A percentile compares a stretch with the other conserved stretches of the same genome.
Evolutionary conservation across 2,888 invertebrate genomes (phyloP).

Genomic region (Ametastegia equiseti): DNA sequence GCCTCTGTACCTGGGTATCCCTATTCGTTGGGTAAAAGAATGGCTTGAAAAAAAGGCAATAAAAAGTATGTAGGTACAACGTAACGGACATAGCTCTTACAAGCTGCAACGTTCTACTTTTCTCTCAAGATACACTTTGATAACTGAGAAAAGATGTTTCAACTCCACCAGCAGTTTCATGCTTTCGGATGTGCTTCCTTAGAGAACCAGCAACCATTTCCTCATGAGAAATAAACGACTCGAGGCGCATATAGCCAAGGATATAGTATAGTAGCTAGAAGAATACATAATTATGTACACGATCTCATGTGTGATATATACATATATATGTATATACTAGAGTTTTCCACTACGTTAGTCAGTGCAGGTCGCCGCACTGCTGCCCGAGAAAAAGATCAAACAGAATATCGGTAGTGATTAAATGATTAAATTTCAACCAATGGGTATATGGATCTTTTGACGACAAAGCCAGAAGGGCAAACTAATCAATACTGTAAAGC

Average conservation of each 20-base stretch:
- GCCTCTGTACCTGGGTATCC: too few species aligned
- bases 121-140: conserved; percentile 9
- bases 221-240: not conserved
- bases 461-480: not conserved
- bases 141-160: conserved; percentile 29
- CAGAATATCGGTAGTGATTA: not conserved
- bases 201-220: not conserved
- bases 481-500: not conserved
- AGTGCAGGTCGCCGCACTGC: not conserved
- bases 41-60: not conserved
- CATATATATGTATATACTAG: too few species aligned
- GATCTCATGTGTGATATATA: too few species aligned
- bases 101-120: conserved; percentile 4
- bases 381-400: not conserved
- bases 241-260: not conserved
- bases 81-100: conserved; percentile 4
- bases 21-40: not conserved
- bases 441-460: not conserved
- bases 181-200: not conserved
- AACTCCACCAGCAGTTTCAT: not conserved
- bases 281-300: not conserved
- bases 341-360: not conserved
- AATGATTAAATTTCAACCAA: not conserved
- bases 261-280: not conserved
- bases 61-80: not conserved